Evolutionary conservation across 1,140 invertebrate genomes (phyloP), one percentile per base, ranked within the genome.

Genomic region (Zaprionus camerounensis): DNA sequence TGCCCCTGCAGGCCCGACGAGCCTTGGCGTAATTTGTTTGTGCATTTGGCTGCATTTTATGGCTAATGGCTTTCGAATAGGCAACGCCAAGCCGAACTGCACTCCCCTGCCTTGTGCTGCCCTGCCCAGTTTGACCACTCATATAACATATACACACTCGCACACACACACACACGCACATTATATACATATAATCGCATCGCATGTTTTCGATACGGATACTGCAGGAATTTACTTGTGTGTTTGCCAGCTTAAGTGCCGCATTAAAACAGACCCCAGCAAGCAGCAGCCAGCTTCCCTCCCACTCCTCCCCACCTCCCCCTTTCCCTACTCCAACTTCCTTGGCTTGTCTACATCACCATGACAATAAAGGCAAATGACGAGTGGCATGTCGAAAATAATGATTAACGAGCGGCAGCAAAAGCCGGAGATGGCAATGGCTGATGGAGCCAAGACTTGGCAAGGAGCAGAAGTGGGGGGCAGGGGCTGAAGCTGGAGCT

Each of bases 301-400:
- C 6, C 1, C 6, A 28, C 28, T 28, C 2, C 22, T 31, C 2
- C 9, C 17, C n/a, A 5, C 0, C 28, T 20, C 38, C 12, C 6
- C 24, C 7, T 5, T 49, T 1, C 5, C n/a, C 20, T 26, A 46
- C 22, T 44, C 22, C 46, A 34, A 38, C 53, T 36, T 51, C 24
- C 24, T 41, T 31, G 15, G 58, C 73, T 70, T 66, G 68, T 76
- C 69, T 69, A 76, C 85, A 88, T 88, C 70, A 72, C 85, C 85
- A 91, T 90, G 85, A 90, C 85, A 90, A 90, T 90, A 90, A 90
- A 90, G 85, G 86, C 85, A 90, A 90, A 85, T 90, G 85, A 90
- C 86, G 85, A 90, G 85, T 76, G 73, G 81, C 86, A 90, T 90
- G 85, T 90, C 79, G 85, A 90, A 90, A 90, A 90, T 83, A 90